Evolutionary conservation across 2,113 vertebrate species (phyloP).

Genomic region (Semicossyphus pulcher): DNA sequence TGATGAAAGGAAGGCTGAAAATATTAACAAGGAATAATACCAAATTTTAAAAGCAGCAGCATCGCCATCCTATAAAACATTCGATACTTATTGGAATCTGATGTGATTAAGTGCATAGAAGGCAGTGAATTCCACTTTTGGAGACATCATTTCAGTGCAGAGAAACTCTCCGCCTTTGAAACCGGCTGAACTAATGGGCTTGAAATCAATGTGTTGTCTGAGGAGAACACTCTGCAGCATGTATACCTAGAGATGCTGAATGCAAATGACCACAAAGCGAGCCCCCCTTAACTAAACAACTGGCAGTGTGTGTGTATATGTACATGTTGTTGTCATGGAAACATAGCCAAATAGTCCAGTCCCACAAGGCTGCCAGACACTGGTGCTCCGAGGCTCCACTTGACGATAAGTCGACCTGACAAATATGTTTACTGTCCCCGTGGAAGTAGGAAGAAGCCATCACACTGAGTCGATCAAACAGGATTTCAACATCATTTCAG

Average conservation of each 20-base stretch:
- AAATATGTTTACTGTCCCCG: constrained; percentile 39
- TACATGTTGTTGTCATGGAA: constrained; percentile 31
- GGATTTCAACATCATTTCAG: constrained; percentile 37
- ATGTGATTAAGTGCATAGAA: not conserved
- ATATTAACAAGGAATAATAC: not conserved
- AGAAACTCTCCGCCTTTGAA: constrained; percentile 11
- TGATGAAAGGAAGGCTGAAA: not conserved
- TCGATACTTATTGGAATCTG: not conserved
- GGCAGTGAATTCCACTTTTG: not conserved
- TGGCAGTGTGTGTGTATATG: not conserved
- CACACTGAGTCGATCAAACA: constrained; percentile 41
- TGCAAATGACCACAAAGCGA: constrained; percentile 23
- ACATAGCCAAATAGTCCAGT: constrained; percentile 19
- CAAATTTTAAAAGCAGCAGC: not conserved
- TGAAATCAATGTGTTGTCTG: constrained; percentile 18
- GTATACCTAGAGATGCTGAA: not conserved
- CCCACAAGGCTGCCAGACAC: constrained; percentile 22
- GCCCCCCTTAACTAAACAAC: constrained; percentile 1
- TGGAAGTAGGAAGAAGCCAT: constrained; percentile 43
- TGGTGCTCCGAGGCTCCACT: constrained; percentile 41
- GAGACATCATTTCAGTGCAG: not conserved
- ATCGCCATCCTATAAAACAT: constrained; percentile 1
- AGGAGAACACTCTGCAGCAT: not conserved
- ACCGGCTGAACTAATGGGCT: not conserved
- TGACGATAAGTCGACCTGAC: constrained; percentile 60